These are phyloP conservation scores for Penaeus japonicus DNA, from an alignment of 1,140 invertebrate species.

Conservation along the genomic window DNA sequence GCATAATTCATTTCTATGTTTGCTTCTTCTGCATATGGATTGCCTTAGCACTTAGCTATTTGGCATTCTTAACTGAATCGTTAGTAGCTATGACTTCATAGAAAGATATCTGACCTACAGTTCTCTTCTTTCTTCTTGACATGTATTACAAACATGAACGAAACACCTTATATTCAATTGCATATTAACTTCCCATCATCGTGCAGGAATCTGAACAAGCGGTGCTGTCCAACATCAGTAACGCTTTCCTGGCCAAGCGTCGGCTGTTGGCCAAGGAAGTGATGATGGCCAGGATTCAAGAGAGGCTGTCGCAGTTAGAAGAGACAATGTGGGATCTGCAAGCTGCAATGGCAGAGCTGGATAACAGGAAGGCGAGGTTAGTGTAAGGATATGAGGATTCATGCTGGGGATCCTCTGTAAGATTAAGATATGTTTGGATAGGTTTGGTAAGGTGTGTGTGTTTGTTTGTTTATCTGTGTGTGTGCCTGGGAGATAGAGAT, in stretches of 20 bases:
- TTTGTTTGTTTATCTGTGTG: too few relatives aligned
- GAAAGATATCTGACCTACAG: too few relatives aligned
- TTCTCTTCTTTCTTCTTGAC: too few relatives aligned
- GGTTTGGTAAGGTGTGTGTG: too few relatives aligned
- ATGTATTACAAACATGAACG: too few relatives aligned
- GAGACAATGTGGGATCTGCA: conserved; percentile 23
- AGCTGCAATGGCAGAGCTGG: neutral
- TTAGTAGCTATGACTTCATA: too few relatives aligned
- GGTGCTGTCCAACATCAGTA: conserved; percentile 40
- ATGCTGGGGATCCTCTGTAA: neutral
- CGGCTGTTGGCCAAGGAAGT: conserved; percentile 32
- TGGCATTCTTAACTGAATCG: too few relatives aligned
- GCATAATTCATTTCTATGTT: neutral
- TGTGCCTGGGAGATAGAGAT: too few relatives aligned
- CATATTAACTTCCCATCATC: too few relatives aligned
- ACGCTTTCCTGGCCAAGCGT: conserved; percentile 41
- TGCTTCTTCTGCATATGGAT: neutral
- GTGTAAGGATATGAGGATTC: neutral
- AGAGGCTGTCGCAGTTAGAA: conserved; percentile 14
- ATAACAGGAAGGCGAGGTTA: neutral
- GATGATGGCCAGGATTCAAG: conserved; percentile 6
- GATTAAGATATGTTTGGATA: neutral
- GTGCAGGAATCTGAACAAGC: conserved; percentile 36
- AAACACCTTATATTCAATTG: too few relatives aligned
- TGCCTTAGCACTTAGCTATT: neutral